Conservation (phyloP, 2,797 vertebrate genomes). For the Melanotaenia parkinsoni region DNA sequence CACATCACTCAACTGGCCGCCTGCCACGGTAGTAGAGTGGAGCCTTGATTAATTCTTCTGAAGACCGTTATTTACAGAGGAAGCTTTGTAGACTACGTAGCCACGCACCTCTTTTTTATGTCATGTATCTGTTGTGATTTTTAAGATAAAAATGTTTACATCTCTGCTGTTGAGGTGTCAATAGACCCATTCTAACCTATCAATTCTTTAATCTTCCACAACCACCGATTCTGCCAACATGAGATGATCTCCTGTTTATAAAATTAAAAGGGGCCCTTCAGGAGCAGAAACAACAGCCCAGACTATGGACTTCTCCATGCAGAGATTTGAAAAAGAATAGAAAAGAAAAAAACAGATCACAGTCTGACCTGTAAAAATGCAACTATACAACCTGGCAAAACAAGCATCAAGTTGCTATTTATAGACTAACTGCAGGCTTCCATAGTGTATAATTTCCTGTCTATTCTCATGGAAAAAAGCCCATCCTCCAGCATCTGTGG, state of each 20-base stretch:
- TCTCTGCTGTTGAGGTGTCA: neutral
- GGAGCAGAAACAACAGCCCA: slow-evolving; percentile 29
- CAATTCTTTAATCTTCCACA: neutral
- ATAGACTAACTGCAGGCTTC: slow-evolving; percentile 72
- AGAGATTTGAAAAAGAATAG: slow-evolving; percentile 42
- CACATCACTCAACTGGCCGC: slow-evolving; percentile 73
- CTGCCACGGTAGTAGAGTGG: slow-evolving; percentile 77
- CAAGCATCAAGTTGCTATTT: slow-evolving; percentile 76
- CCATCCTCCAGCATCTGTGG: slow-evolving; percentile 69
- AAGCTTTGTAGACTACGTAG: slow-evolving; percentile 43
- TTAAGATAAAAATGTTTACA: neutral
- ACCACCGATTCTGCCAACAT: neutral
- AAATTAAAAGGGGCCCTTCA: slow-evolving; percentile 42
- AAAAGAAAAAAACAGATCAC: slow-evolving; percentile 44
- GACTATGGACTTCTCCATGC: slow-evolving; percentile 47
- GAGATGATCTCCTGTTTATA: slow-evolving; percentile 30
- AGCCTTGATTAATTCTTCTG: slow-evolving; percentile 75
- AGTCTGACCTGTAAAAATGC: slow-evolving; percentile 79
- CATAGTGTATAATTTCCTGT: slow-evolving; percentile 79
- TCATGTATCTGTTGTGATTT: slow-evolving; percentile 30
- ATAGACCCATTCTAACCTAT: neutral
- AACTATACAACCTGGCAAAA: slow-evolving; percentile 74
- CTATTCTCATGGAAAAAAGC: slow-evolving; percentile 72
- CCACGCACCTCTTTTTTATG: slow-evolving; percentile 35
- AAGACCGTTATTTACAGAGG: slow-evolving; percentile 70